These are phyloP conservation scores for Tenodera sinensis DNA, from an alignment of 2,888 invertebrate genomes.

Conservation along the genomic window DNA sequence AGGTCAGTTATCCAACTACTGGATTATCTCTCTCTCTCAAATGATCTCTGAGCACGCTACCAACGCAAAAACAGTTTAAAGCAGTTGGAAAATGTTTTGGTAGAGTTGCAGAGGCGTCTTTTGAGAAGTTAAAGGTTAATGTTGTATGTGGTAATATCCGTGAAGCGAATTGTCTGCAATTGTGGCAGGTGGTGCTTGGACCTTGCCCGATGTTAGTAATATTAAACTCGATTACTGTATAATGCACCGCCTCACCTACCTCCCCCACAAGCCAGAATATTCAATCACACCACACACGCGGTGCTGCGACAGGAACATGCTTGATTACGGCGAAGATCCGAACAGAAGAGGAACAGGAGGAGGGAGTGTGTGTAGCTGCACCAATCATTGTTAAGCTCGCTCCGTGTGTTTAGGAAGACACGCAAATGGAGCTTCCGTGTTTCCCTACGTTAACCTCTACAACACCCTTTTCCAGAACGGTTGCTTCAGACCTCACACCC, in stretches of 20 bases:
- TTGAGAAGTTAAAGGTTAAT: too few relatives aligned
- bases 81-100: too few relatives aligned
- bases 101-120: too few relatives aligned
- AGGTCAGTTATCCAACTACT: too few relatives aligned
- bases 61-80: too few relatives aligned
- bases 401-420: slow-evolving; percentile 8
- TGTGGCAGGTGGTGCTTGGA: background rate
- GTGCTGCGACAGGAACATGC: background rate
- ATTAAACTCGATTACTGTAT: slow-evolving; percentile 15
- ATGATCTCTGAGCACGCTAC: too few relatives aligned
- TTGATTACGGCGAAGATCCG: slow-evolving; percentile 9
- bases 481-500: background rate
- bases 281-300: background rate
- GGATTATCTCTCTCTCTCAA: too few relatives aligned
- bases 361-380: background rate
- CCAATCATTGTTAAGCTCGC: slow-evolving; percentile 5
- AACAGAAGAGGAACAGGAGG: background rate
- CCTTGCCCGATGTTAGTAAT: background rate
- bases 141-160: too few relatives aligned
- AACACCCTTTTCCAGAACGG: background rate
- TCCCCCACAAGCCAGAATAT: slow-evolving; percentile 7
- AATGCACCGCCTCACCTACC: background rate
- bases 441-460: slow-evolving; percentile 12
- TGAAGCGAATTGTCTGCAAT: too few relatives aligned
- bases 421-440: slow-evolving; percentile 29